Evolutionary conservation across 2,888 invertebrate genomes (phyloP), one percentile per base, ranked within the genome.

Genomic region (Sylvicola fuscatus): DNA sequence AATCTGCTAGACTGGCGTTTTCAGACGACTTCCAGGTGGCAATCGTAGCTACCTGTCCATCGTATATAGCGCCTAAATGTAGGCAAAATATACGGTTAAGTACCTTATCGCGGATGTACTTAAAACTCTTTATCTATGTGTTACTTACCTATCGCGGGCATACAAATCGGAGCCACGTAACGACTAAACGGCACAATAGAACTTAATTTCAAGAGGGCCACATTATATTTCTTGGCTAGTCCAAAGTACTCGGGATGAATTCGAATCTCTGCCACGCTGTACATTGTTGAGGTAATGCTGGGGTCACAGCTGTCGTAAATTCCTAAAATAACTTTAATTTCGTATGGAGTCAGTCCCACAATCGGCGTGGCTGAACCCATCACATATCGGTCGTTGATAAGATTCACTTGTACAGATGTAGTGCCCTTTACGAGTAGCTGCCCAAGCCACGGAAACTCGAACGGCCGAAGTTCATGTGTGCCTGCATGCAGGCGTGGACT

Each of bases 361-460:
- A 70, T 43, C 39, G 55, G 58, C 27, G 62, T 61, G 1, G 69
- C 68, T 5, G 67, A 59, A 11, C 69, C 68, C 21, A 71, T 41
- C 5, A 71, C 53, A 44, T 69, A 70, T 45, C 59, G 60, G 47
- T 70, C 65, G 40, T 68, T 68, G 42, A 71, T 65, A 35, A 71
- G 46, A 14, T 64, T 58, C 5, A 60, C 57, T 14, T 63, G 49
- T 2, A 60, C 63, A 15, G 68, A 51, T 69, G 69, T 69, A 1
- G 68, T 68, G 49, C 31, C 32, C 15, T 36, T 11, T 17, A 36
- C 14, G 7, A 12, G 6, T 27, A 36, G 26, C 12, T 27, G 14
- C 8, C n/a, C 32, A 11, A 36, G 12, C 36, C 36, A 36, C 15
- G 36, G 36, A 27, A 36, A 36, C 27, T 32, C 36, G 11, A 27